Evolutionary conservation across 1,140 invertebrate genomes (phyloP).

Genomic region (Scaptomyza montana): DNA sequence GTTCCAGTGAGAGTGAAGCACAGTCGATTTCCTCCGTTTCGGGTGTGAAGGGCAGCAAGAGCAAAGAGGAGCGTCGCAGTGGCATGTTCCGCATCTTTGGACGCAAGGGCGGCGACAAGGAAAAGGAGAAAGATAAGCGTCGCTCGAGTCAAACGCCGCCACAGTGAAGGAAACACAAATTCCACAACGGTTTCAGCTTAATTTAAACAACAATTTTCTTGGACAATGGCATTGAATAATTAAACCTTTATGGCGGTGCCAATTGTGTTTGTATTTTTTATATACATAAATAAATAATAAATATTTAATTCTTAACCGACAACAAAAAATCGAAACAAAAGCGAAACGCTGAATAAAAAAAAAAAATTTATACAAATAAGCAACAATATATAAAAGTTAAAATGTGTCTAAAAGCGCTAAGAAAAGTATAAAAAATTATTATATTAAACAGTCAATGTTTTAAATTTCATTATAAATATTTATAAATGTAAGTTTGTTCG

Average conservation of each 20-base stretch:
- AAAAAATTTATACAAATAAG: background rate
- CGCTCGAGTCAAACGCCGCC: constrained; percentile 78
- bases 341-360: constrained; percentile 11
- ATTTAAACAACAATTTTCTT: constrained; percentile 32
- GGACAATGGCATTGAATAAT: constrained; percentile 26
- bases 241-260: constrained; percentile 7
- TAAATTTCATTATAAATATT: constrained; percentile 71
- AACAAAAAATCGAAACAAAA: constrained; percentile 38
- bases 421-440: constrained; percentile 67
- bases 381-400: constrained; percentile 33
- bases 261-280: constrained; percentile 78
- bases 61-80: constrained; percentile 81
- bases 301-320: constrained; percentile 63
- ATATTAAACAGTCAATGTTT: constrained; percentile 79
- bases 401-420: constrained; percentile 58
- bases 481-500: constrained; percentile 78
- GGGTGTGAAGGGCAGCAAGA: constrained; percentile 79
- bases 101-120: constrained; percentile 80
- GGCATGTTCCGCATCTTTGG: constrained; percentile 83
- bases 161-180: constrained; percentile 48
- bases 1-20: constrained; percentile 83
- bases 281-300: constrained; percentile 60
- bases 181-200: constrained; percentile 30
- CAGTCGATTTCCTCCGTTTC: constrained; percentile 82
- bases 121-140: constrained; percentile 80